Percentiles rank a stretch among this genome's conserved stretches.
These are phyloP conservation scores for Spondyliosoma cantharus DNA, from an alignment of 2,797 vertebrate genomes.

Conservation along the genomic window DNA sequence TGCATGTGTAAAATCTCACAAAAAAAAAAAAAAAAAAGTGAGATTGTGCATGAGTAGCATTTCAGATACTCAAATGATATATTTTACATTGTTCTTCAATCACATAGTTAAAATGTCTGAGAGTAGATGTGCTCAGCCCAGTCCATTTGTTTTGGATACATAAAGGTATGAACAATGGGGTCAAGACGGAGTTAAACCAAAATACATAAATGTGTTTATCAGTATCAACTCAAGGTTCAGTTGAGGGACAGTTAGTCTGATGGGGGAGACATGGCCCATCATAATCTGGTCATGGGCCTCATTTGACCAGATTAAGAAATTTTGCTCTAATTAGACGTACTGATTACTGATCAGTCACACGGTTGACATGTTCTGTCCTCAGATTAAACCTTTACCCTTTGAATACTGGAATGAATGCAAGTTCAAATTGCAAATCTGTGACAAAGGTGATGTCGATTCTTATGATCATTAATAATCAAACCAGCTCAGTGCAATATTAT, in stretches of 20 bases:
- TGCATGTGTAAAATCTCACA: no score
- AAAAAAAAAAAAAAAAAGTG: no score
- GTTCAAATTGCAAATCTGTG: conserved; percentile 15
- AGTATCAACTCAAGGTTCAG: no score
- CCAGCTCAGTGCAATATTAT: background rate
- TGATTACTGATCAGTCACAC: conserved; percentile 55
- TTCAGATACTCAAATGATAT: no score
- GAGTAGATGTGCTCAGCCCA: background rate
- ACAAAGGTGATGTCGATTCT: background rate
- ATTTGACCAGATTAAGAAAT: conserved; percentile 53
- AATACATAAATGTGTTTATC: conserved; percentile 6
- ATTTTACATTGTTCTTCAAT: background rate
- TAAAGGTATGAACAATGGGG: background rate
- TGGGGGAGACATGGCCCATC: conserved; percentile 33
- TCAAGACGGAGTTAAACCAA: conserved; percentile 6
- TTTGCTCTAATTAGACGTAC: conserved; percentile 41
- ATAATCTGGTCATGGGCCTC: conserved; percentile 53
- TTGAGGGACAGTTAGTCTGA: conserved; percentile 18
- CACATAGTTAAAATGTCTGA: background rate
- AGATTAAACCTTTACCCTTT: conserved; percentile 41
- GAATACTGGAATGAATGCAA: conserved; percentile 3
- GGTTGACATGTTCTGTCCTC: conserved; percentile 55
- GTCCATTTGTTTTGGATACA: conserved; percentile 11
- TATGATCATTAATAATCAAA: background rate
- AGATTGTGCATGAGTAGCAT: no score